Conservation (phyloP, 2,113 vertebrate genomes). For the Salvelinus sp. region DNA sequence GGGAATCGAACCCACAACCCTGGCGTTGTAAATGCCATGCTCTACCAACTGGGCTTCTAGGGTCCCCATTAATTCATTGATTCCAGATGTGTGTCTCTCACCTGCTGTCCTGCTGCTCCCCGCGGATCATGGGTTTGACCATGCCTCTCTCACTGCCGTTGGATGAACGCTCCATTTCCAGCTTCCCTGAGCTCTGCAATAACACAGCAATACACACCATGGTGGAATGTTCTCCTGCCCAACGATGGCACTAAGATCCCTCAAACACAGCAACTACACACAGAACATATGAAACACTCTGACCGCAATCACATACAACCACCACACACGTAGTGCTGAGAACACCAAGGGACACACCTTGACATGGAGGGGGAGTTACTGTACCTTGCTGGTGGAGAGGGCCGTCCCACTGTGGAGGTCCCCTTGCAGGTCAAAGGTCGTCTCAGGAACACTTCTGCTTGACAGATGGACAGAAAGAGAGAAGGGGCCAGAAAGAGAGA, state of each 20-base stretch:
- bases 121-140: constrained; percentile 89
- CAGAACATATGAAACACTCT: background rate
- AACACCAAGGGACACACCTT: background rate
- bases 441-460: constrained; percentile 86
- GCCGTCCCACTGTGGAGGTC: constrained; percentile 85
- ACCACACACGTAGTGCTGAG: background rate
- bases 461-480: background rate
- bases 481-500: background rate
- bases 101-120: constrained; percentile 90
- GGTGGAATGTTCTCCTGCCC: background rate
- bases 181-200: constrained; percentile 84
- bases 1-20: too few species aligned
- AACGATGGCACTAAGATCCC: background rate
- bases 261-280: constrained; percentile 1
- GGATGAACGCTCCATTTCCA: constrained; percentile 83
- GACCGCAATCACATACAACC: background rate
- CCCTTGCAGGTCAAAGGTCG: constrained; percentile 92
- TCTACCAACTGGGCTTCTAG: too few species aligned
- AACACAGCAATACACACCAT: background rate
- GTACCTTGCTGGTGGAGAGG: constrained; percentile 90
- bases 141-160: constrained; percentile 80
- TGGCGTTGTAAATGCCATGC: too few species aligned
- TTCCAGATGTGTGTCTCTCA: constrained; percentile 43
- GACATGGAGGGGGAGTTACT: background rate
- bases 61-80: too few species aligned